Conservation (phyloP, 2,888 invertebrate species). For the Drosophila acutilabella region DNA sequence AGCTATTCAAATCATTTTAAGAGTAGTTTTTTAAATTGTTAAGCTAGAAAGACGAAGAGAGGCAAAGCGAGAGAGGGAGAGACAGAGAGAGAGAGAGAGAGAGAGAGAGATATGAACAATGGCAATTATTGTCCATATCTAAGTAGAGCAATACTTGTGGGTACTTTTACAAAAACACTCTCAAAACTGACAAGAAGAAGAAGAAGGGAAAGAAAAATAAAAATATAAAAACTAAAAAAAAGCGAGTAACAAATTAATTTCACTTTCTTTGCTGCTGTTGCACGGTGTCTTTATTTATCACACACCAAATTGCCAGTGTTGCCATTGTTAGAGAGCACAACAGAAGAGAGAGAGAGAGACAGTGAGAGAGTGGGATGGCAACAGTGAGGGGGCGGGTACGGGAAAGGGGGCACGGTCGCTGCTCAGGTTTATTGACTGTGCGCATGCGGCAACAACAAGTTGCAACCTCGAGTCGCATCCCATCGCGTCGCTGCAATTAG, state of each 20-base stretch:
- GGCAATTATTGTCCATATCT: conserved; percentile 16
- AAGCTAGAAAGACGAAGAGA: too few relatives aligned
- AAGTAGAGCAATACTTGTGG: conserved; percentile 49
- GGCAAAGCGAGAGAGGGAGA: not conserved
- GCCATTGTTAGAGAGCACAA: conserved; percentile 39
- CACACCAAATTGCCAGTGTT: conserved; percentile 41
- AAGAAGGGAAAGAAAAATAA: not conserved
- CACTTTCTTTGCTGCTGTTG: conserved; percentile 67
- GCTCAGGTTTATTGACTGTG: conserved; percentile 72
- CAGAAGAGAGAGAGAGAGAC: not conserved
- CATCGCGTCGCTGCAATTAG: conserved; percentile 66
- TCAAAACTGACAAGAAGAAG: not conserved
- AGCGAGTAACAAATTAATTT: conserved; percentile 70
- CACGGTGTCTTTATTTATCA: conserved; percentile 41
- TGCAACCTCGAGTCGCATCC: conserved; percentile 16
- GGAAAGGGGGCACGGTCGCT: conserved; percentile 20
- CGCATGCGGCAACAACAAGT: conserved; percentile 31
- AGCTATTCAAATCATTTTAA: too few relatives aligned
- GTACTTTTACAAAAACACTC: conserved; percentile 25
- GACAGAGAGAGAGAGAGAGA: too few relatives aligned
- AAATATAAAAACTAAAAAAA: conserved; percentile 7
- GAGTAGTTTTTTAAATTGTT: too few relatives aligned
- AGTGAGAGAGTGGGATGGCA: not conserved
- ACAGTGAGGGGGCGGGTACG: not conserved
- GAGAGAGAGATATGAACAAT: conserved; percentile 19